Conservation (phyloP, 2,113 vertebrate species). For the Genyomyrus donnyi region DNA sequence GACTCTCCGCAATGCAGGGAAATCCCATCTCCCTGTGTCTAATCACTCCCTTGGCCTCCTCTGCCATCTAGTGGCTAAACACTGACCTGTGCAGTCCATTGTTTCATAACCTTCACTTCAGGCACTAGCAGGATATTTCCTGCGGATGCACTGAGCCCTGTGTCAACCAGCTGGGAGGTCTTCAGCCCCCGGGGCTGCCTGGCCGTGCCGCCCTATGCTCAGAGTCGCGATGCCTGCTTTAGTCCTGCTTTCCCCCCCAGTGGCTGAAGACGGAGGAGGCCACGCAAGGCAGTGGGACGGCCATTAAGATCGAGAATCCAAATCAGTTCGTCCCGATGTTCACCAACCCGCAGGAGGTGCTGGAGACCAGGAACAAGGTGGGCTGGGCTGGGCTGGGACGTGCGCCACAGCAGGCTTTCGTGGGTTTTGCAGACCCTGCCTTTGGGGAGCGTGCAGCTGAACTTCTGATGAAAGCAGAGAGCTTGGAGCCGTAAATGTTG, state of each 20-base stretch:
- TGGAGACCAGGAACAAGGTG: slow-evolving; percentile 96
- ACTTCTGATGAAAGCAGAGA: not conserved
- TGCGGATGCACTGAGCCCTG: not conserved
- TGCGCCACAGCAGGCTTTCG: not conserved
- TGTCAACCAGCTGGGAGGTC: not conserved
- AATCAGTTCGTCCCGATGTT: slow-evolving; percentile 98
- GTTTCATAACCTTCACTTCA: not conserved
- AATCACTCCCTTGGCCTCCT: slow-evolving; percentile 29
- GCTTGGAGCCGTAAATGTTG: not conserved
- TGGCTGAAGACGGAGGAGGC: slow-evolving; percentile 87
- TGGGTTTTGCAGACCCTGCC: not conserved
- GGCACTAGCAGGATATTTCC: not conserved
- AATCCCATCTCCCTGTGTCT: slow-evolving; percentile 19
- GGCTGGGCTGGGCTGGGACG: not conserved
- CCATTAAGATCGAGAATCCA: slow-evolving; percentile 88
- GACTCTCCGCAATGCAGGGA: slow-evolving; percentile 65
- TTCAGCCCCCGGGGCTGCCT: not conserved
- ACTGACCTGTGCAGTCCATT: not conserved
- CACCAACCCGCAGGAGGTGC: slow-evolving; percentile 90
- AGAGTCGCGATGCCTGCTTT: not conserved
- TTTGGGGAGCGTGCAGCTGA: not conserved
- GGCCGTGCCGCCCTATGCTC: not conserved
- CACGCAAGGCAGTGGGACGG: slow-evolving; percentile 75
- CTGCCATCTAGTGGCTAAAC: slow-evolving; percentile 56
- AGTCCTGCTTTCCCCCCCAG: slow-evolving; percentile 46